Evolutionary conservation across 2,888 invertebrate species (phyloP), one percentile per base, ranked within the genome.

Genomic region (Acleris holmiana): DNA sequence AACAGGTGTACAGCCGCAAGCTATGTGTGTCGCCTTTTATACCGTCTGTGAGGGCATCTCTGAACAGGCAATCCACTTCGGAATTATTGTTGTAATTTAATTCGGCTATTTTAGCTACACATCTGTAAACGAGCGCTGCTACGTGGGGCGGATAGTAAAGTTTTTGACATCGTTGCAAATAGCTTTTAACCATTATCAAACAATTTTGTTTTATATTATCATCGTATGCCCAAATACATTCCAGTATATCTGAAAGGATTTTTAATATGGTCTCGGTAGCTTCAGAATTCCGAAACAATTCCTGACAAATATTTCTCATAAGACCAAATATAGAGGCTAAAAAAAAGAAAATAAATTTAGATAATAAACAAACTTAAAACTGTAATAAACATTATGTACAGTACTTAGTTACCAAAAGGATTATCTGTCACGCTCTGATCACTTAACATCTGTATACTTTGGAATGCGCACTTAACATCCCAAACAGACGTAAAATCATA

Each of bases 181-280:
- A 92, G 56, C 91, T 83, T 64, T 78, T 84, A 6, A 93, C 76
- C 89, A 92, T 91, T 35, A 93, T 92, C 47, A 80, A 73, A 72
- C 91, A 89, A 73, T 93, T 93, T 50, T 86, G 81, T 67, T 82
- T 86, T 69, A 83, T 82, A 8, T 76, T 77, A 54, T 74, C 78
- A 18, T 85, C 81, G 19, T 77, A 71, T 4, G 70, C 57, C 84
- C 86, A 88, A 40, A 92, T 77, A 13, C 73, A 72, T 29, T 87
- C 84, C 10, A 93, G 78, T 67, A 91, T 80, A 51, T 75, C 74
- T 15, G 80, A 68, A 57, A 93, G 75, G 49, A 86, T 76, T 68
- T 76, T 78, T 0, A 93, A 76, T 47, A 93, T 75, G 21, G 72
- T 73, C 41, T 74, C 78, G 7, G 89, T 85, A 4, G 83, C 84